These are phyloP conservation scores for Leptothorax acervorum DNA, from an alignment of 2,888 invertebrate species.

Conservation along the genomic window DNA sequence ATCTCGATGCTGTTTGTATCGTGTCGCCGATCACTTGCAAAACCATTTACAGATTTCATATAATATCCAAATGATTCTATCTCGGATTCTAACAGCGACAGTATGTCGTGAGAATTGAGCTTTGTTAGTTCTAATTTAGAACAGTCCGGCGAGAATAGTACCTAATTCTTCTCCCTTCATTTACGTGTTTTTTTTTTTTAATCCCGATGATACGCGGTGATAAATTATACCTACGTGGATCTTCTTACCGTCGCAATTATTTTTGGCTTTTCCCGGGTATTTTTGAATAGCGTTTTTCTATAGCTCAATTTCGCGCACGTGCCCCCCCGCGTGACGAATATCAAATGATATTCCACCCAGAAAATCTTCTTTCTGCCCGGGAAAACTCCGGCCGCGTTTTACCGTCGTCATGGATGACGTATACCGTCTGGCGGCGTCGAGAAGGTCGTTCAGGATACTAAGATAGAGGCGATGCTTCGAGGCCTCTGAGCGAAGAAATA, in stretches of 20 bases:
- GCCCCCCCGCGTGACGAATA: slow-evolving; percentile 28
- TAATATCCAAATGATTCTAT: neutral
- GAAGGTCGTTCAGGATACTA: slow-evolving; percentile 57
- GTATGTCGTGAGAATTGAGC: neutral
- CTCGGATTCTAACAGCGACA: neutral
- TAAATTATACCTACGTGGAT: neutral
- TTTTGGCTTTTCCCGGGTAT: neutral
- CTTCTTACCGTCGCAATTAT: slow-evolving; percentile 3
- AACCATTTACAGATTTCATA: neutral
- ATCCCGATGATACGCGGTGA: neutral
- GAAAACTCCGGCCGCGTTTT: slow-evolving; percentile 19
- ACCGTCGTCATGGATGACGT: slow-evolving; percentile 46
- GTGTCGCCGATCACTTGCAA: neutral
- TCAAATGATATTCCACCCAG: slow-evolving; percentile 41
- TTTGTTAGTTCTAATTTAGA: neutral
- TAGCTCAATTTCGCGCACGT: slow-evolving; percentile 39
- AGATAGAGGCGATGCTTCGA: slow-evolving; percentile 67
- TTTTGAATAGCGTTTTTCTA: neutral
- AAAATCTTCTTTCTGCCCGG: slow-evolving; percentile 25
- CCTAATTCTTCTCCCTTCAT: neutral
- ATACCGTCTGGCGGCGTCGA: slow-evolving; percentile 44
- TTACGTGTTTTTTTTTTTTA: neutral
- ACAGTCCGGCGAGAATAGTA: neutral
- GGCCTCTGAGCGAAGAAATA: slow-evolving; percentile 69
- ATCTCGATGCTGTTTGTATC: neutral